Base-by-base conservation (phyloP, 2,797 vertebrate genomes). In the Lepidocolaptes lacrymiger region DNA sequence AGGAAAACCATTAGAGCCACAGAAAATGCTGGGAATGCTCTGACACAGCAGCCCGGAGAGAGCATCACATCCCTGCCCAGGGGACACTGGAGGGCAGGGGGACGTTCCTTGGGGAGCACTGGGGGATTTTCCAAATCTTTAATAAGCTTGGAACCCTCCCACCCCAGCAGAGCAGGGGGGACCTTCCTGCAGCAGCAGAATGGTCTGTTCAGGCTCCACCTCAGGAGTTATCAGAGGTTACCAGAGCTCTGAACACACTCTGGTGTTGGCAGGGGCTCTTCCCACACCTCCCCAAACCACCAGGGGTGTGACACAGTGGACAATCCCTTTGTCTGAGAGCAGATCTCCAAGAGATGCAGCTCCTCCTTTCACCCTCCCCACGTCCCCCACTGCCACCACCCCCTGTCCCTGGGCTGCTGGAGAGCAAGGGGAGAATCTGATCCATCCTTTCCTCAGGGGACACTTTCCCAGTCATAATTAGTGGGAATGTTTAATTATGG, bases 1-100 rank as follows among this genome's bases (percentile, higher is more conserved):
- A 91, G 89, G 94, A 90, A 91, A 96, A 78, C 73, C 85, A 69
- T 80, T 54, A 85, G 79, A 88, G 34, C 34, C 73, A 54, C 82
- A 91, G 27, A 64, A 96, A 92, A 59, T 77, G 79, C 91, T 37
- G 72, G 77, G 89, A 85, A 18, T 8, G 46, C 73, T 75, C 19
- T 79, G 73, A 85, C 74, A 51, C 64, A 59, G 84, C 86, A 88
- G 90, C 73, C 54, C 63, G 51, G 41, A 34, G 41, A 34, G 75
- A 83, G 49, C 78, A 91, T 83, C 93, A 23, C 86, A 55, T 72
- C 63, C 10, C 73, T 88, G 51, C 71, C 43, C 55, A 7, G 64
- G 48, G 27, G 55, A 81, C 80, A 37, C 37, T 14, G 58, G 49
- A 22, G 48, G 30, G 64, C 74, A 72, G 63, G 49, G 56, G 59